Conservation (phyloP, 2,888 invertebrate species). For the Labia minor region DNA sequence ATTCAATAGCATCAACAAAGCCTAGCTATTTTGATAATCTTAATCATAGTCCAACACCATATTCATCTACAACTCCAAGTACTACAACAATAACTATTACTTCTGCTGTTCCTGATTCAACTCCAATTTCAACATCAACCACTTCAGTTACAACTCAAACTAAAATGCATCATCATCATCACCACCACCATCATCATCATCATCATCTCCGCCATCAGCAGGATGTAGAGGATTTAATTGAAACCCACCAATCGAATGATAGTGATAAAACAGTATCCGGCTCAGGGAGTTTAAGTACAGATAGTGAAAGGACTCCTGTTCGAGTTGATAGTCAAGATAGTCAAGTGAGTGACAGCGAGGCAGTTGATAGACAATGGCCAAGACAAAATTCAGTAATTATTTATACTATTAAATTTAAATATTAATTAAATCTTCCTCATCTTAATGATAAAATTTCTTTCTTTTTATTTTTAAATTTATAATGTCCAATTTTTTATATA, state of each 20-base stretch:
- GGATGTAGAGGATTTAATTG: constrained; percentile 41
- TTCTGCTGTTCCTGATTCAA: constrained; percentile 24
- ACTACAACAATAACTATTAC: constrained; percentile 35
- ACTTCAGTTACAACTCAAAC: neutral
- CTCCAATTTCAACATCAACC: neutral
- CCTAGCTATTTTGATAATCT: neutral
- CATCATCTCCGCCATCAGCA: constrained; percentile 35
- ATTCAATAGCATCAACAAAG: neutral
- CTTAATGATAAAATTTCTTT: no score
- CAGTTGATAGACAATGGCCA: constrained; percentile 48
- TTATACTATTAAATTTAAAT: constrained; percentile 26
- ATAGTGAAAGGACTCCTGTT: constrained; percentile 71
- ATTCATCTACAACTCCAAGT: neutral
- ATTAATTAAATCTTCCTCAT: constrained; percentile 13
- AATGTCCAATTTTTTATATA: constrained; percentile 16
- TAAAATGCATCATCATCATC: constrained; percentile 22
- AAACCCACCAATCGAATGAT: constrained; percentile 41
- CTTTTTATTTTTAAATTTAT: neutral
- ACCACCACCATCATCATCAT: constrained; percentile 28
- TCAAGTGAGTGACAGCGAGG: constrained; percentile 56
- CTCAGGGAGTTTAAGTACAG: constrained; percentile 60
- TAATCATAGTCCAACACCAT: neutral
- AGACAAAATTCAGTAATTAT: constrained; percentile 65
- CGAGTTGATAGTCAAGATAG: constrained; percentile 75
- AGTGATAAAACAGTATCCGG: constrained; percentile 54